Evolutionary conservation across 2,888 invertebrate genomes (phyloP), one percentile per base, ranked within the genome.

Genomic region (Amphipyra berbera): DNA sequence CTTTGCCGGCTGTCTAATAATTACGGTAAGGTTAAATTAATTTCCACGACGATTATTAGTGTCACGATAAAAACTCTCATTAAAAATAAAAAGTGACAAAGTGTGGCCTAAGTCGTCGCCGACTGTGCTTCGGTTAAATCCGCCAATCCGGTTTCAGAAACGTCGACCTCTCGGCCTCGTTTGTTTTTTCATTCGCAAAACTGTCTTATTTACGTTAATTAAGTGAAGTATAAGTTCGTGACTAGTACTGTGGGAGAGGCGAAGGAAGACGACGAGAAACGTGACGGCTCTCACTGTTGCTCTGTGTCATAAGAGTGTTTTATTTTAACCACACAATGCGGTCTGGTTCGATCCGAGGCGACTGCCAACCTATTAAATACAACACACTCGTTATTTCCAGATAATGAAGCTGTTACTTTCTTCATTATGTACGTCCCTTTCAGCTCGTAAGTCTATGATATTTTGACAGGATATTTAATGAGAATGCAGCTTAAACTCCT

Each of bases 161-260:
- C 90, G 81, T 79, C 88, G 86, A 89, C 88, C 90, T 89, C 86
- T 88, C 82, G 77, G 83, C 79, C 81, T 79, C 82, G 83, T 84
- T 87, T 85, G 85, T 89, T 91, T 91, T 92, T 93, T 90, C 84
- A 80, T 90, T 89, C 85, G 90, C 88, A 88, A 92, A 93, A 93
- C 91, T 91, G 92, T 92, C 92, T 93, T 92, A 94, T 94, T 94
- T 93, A 91, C 87, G 92, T 90, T 94, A 94, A 94, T 94, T 94
- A 94, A 94, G 93, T 94, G 93, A 94, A 94, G 94, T 92, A 93
- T 94, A 94, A 93, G 91, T 90, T 93, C 94, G 94, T 94, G 94
- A 94, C 94, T 93, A 92, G 93, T 86, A 85, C 88, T 88, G 92
- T 90, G 93, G 86, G 91, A 91, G 90, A 75, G 53, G 65, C 80